phyloP scores from a whole-genome alignment of 2,888 invertebrate species.

The Germaria angustata region DNA sequence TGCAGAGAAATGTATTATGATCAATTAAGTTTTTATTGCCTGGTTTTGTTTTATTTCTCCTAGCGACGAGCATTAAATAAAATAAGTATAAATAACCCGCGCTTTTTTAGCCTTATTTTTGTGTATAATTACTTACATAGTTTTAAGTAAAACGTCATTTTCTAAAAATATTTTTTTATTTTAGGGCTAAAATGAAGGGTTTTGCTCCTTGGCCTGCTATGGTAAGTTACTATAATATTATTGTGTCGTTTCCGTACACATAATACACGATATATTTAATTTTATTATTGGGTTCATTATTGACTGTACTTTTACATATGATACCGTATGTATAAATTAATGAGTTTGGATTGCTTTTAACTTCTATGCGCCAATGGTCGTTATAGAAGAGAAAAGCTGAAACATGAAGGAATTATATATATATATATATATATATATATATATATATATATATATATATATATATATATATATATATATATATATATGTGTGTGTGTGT shows the following conservation, averaged over 20 bases:
- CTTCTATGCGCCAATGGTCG: too few species aligned
- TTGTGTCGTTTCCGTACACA: background rate
- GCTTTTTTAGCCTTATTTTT: slow-evolving; percentile 65
- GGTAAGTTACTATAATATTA: slow-evolving; percentile 83
- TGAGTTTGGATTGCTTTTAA: background rate
- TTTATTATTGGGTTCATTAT: slow-evolving; percentile 36
- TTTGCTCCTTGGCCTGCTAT: slow-evolving; percentile 98
- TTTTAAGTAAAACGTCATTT: too few species aligned
- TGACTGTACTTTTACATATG: slow-evolving; percentile 60
- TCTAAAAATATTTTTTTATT: slow-evolving; percentile 77
- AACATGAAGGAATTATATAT: too few species aligned
- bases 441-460: too few species aligned
- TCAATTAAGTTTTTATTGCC: background rate
- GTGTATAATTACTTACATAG: background rate
- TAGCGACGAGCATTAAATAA: background rate
- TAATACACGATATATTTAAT: background rate
- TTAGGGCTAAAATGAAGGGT: slow-evolving; percentile 98
- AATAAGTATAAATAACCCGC: slow-evolving; percentile 69
- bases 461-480: too few species aligned
- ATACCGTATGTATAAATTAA: background rate
- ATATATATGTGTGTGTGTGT: too few species aligned
- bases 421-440: too few species aligned
- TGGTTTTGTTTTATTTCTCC: background rate
- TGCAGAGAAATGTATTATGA: background rate
- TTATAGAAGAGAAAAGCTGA: too few species aligned